phyloP scores from a whole-genome alignment of 2,888 invertebrate genomes.

The Abscondita cerata region DNA sequence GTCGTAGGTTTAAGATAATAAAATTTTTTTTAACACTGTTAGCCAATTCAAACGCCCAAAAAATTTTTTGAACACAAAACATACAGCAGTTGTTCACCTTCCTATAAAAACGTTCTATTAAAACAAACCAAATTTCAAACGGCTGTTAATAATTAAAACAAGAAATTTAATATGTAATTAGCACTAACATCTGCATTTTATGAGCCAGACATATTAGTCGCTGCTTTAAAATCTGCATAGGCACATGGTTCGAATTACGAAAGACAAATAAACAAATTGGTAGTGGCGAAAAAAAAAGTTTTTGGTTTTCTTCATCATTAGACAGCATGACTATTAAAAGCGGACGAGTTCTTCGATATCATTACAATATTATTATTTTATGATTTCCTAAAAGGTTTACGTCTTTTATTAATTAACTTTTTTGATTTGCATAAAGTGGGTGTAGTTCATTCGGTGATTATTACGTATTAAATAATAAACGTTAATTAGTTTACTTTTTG shows the following conservation, averaged over 20 bases:
- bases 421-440: too few relatives aligned
- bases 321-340: constrained; percentile 27
- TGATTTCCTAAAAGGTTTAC: constrained; percentile 6
- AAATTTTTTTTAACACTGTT: too few relatives aligned
- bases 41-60: too few relatives aligned
- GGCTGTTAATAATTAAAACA: constrained; percentile 32
- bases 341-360: not conserved
- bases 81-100: constrained; percentile 5
- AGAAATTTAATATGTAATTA: constrained; percentile 48
- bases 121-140: constrained; percentile 22
- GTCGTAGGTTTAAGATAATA: too few relatives aligned
- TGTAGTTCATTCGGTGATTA: too few relatives aligned
- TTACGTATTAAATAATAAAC: too few relatives aligned
- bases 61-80: too few relatives aligned
- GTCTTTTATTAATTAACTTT: too few relatives aligned
- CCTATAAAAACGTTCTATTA: constrained; percentile 2
- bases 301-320: constrained; percentile 22
- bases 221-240: constrained; percentile 31
- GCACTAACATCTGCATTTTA: constrained; percentile 45
- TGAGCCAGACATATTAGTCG: constrained; percentile 42
- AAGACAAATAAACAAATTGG: constrained; percentile 40
- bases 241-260: constrained; percentile 40
- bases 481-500: too few relatives aligned
- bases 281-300: constrained; percentile 36
- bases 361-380: constrained; percentile 5